Evolutionary conservation across 2,113 vertebrate genomes (phyloP).

Genomic region (Herpailurus yagouaroundi): DNA sequence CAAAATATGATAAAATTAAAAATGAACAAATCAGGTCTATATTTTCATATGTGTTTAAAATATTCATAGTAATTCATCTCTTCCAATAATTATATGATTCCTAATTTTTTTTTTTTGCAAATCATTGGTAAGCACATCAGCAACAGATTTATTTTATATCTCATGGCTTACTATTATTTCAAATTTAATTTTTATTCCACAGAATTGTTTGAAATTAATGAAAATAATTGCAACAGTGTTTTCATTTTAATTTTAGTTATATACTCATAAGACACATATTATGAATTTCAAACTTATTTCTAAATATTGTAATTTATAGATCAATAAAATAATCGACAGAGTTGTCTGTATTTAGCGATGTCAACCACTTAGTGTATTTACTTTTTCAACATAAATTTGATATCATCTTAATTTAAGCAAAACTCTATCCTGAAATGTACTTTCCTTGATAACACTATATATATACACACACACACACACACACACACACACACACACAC

Average conservation of each 20-base stretch:
- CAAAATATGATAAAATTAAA: not conserved
- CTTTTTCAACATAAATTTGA: constrained; percentile 39
- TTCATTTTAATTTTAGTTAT: not conserved
- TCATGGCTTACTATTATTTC: not conserved
- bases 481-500: no score
- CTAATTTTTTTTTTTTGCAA: not conserved
- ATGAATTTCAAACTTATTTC: constrained; percentile 26
- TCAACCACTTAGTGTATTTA: not conserved
- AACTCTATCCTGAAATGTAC: constrained; percentile 6
- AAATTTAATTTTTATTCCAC: not conserved
- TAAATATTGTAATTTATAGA: not conserved
- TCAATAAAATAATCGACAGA: not conserved
- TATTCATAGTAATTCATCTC: not conserved
- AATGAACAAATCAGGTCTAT: not conserved
- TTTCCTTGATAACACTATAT: not conserved
- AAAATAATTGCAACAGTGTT: not conserved
- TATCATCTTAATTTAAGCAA: not conserved
- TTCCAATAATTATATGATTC: not conserved
- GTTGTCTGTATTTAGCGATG: not conserved
- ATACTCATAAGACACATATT: not conserved
- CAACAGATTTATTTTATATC: not conserved
- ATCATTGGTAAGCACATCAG: not conserved
- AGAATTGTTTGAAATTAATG: not conserved
- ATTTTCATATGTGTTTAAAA: not conserved
- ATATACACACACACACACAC: not conserved